Percentiles rank a stretch among this genome's conserved stretches.
Evolutionary conservation across 2,113 vertebrate genomes (phyloP).

Genomic region (Lonchura striata): DNA sequence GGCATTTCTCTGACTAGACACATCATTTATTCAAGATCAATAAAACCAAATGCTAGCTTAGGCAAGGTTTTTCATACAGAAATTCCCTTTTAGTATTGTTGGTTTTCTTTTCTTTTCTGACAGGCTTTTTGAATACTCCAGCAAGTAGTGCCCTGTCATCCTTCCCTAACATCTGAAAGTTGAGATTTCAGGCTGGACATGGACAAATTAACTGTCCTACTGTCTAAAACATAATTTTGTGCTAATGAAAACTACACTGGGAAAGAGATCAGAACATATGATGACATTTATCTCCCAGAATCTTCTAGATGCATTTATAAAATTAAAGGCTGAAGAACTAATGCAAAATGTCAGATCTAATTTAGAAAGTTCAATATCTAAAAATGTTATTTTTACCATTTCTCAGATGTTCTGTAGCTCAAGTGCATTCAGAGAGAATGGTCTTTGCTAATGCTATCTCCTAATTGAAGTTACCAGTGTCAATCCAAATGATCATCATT

Average conservation of each 20-base stretch:
- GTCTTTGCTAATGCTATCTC: background rate
- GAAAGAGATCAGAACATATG: background rate
- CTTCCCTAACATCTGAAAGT: background rate
- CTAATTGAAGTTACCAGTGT: background rate
- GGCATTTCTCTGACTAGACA: background rate
- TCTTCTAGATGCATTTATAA: background rate
- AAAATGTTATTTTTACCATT: background rate
- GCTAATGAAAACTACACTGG: background rate
- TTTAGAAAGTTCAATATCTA: background rate
- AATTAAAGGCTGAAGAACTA: background rate
- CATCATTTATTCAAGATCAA: background rate
- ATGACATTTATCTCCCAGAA: background rate
- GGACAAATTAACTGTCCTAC: background rate
- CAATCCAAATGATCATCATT: background rate
- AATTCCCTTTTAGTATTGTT: background rate
- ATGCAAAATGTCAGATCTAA: background rate
- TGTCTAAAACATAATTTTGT: background rate
- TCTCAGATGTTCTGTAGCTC: background rate
- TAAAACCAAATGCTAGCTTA: background rate
- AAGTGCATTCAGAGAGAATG: background rate
- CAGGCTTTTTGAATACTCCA: background rate
- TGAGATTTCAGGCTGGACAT: background rate
- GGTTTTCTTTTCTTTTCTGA: background rate
- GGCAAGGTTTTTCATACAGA: background rate
- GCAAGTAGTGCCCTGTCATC: background rate